Evolutionary conservation across 37 sponge, comb jelly and placozoan species (phyloP), one percentile per base, ranked within the genome.

Genomic region (Spongilla lacustris): DNA sequence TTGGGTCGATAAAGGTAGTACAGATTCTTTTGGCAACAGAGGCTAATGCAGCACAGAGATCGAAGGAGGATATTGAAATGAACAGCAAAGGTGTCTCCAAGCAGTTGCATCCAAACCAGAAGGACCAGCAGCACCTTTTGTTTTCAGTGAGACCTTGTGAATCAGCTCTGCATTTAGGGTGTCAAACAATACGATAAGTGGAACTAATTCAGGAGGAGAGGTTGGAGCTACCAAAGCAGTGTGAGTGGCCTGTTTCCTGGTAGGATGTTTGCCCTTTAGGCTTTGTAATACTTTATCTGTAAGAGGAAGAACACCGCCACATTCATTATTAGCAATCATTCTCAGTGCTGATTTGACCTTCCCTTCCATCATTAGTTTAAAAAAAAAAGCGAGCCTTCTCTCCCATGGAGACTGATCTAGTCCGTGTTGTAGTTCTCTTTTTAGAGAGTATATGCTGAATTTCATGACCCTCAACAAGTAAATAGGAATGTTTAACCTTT

Each of bases 1-100:
- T 8, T 71, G 89, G 89, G 71, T 89, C 89, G 26, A 89, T 36
- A 73, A 77, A 83, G 9, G 76, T 71, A 28, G 89, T 89, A 29
- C 76, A 89, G 36, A 89, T 41, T 21, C 67, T 76, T 73, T 74
- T 27, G 66, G 80, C 50, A 30, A 88, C 35, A 73, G 46, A 37
- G 68, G 88, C 88, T 67, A 88, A 24, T 35, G 88, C 81, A 10
- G 67, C 46, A 82, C 88, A 88, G 14, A 81, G 46, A 31, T 88
- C 82, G 73, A 38, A 36, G 27, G 83, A 78, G 31, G 87, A n/a
- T n/a, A 29, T 25, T 86, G 73, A 76, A 82, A 91, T 19, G 83
- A 48, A 78, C 84, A 87, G 27, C 83, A 87, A 23, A 88, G 36
- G 17, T 82, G 83, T 33, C 70, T 81, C 88, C 88, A 88, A 24